Conservation (phyloP, 2,888 invertebrate genomes). For the Dusona sp. region DNA sequence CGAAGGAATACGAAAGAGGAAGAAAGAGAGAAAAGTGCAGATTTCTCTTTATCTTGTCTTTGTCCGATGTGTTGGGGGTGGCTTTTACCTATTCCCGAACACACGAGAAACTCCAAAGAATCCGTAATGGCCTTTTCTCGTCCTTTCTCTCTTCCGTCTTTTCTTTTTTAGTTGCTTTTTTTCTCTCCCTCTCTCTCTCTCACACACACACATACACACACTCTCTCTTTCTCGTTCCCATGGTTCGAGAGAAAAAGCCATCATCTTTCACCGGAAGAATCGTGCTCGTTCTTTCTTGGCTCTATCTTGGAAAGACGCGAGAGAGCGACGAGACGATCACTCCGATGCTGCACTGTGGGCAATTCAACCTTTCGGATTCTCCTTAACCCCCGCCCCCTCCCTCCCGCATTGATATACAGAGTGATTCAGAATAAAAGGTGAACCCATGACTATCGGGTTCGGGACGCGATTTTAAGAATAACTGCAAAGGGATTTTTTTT, state of each 20-base stretch:
- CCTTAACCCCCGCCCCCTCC: constrained; percentile 53
- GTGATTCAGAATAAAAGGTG: no score
- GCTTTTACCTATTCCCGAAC: constrained; percentile 45
- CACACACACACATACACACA: not conserved
- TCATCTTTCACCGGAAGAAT: constrained; percentile 54
- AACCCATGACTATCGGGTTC: no score
- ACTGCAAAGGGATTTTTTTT: no score
- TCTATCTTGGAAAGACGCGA: constrained; percentile 57
- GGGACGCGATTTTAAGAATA: no score
- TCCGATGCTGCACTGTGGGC: constrained; percentile 61
- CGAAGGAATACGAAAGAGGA: not conserved
- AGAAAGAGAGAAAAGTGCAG: not conserved
- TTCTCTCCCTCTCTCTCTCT: not conserved
- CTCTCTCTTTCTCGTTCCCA: not conserved
- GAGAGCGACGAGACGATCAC: constrained; percentile 65
- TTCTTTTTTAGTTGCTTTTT: constrained; percentile 25
- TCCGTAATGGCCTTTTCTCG: constrained; percentile 64
- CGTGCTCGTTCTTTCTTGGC: constrained; percentile 54
- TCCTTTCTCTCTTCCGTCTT: constrained; percentile 41
- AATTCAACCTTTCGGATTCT: constrained; percentile 71
- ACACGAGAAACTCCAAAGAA: constrained; percentile 60
- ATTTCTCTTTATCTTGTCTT: constrained; percentile 21
- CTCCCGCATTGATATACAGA: no score
- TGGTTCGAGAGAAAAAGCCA: constrained; percentile 50
- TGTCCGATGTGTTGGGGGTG: constrained; percentile 23